Evolutionary conservation across 2,113 vertebrate genomes (phyloP), one percentile per base, ranked within the genome.

Genomic region (Corythoichthys intestinalis): DNA sequence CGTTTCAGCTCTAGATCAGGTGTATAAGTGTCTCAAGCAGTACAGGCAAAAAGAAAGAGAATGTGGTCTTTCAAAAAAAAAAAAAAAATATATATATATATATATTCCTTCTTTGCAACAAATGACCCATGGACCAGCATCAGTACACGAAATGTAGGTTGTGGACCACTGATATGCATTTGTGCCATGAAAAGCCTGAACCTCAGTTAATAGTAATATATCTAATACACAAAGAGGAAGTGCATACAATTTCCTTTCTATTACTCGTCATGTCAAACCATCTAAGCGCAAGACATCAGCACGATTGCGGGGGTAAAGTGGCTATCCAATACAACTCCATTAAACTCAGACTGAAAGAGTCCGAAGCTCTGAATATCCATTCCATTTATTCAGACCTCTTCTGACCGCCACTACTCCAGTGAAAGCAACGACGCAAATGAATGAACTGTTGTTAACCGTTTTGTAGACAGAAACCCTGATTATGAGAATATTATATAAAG

Each of bases 191-290:
- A 78, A 75, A 67, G 66, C 73, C 78, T 79, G 76, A 44, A 86
- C 62, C 80, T 66, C 44, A 20, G 73, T 77, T 73, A 48, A 77
- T 58, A 20, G 48, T 71, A 81, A 82, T 79, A 88, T 80, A 72
- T 57, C 53, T 50, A 83, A 81, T 83, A 72, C 77, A 85, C 76
- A 73, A 83, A 82, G 74, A 69, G 59, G 65, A 86, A 87, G 85
- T 60, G 38, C 69, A 75, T 74, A 66, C 79, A 69, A 79, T 85
- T 52, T 38, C 14, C 48, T 65, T 13, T n/a, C 13, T 62, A 78
- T 79, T 66, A 44, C 49, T 74, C 57, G 63, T 68, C 69, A 79
- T 80, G 66, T 58, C 75, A 83, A 80, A 73, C 72, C 59, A 71
- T 60, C 70, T 70, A 14, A 74, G 72, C 48, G 62, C 17, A 17